These are phyloP conservation scores for Coracias cyanogaster DNA, from an alignment of 2,797 vertebrate genomes.

Conservation along the genomic window DNA sequence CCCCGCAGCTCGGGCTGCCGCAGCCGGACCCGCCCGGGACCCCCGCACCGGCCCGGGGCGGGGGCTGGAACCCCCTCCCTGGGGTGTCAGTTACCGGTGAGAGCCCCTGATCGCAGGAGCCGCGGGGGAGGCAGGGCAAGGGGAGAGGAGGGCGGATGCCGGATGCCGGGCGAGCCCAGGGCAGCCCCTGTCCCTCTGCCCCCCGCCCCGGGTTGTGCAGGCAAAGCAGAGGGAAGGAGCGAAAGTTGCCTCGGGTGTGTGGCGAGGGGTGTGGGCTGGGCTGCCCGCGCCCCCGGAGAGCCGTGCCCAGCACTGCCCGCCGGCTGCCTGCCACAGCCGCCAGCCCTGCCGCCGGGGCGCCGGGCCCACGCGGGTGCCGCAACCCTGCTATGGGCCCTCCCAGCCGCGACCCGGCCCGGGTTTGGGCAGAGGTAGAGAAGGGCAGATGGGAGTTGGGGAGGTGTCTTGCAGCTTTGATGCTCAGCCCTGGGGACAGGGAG, in stretches of 20 bases:
- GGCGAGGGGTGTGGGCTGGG: background rate
- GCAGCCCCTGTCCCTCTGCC: background rate
- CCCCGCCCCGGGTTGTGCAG: rapidly evolving
- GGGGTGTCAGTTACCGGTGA: background rate
- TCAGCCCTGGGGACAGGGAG: background rate
- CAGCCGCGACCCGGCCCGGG: background rate
- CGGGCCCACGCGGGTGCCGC: background rate
- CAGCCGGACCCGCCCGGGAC: background rate
- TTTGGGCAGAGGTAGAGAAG: background rate
- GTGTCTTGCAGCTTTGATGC: background rate
- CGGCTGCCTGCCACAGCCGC: rapidly evolving
- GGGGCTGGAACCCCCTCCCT: background rate
- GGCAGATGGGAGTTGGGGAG: background rate
- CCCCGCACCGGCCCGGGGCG: rapidly evolving
- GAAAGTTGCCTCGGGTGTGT: background rate
- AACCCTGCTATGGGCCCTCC: background rate
- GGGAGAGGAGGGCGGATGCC: background rate
- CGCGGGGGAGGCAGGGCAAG: rapidly evolving
- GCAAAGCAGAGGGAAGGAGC: background rate
- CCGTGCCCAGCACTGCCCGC: rapidly evolving
- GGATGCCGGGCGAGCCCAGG: rapidly evolving
- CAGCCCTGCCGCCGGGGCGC: background rate
- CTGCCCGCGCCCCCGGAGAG: background rate
- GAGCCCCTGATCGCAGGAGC: background rate
- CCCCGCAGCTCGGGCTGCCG: background rate